These are phyloP conservation scores for Meghimatium bilineatum DNA, from an alignment of 2,888 invertebrate species.

Conservation along the genomic window DNA sequence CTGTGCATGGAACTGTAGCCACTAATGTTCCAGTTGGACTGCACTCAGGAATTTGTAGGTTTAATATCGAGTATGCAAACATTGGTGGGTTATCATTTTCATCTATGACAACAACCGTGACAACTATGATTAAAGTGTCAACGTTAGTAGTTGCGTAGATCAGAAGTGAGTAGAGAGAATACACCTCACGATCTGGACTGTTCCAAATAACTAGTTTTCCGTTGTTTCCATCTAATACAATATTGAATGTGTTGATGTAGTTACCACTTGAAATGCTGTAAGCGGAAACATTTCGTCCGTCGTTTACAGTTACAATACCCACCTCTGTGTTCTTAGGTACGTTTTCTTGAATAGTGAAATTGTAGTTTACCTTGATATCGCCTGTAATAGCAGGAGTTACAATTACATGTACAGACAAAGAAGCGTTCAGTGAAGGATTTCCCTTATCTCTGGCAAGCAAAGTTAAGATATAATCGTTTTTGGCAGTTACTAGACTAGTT, in stretches of 20 bases:
- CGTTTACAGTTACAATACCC: constrained; percentile 53
- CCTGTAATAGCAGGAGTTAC: constrained; percentile 53
- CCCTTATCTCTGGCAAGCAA: constrained; percentile 61
- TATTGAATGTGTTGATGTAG: constrained; percentile 53
- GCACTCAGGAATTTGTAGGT: constrained; percentile 57
- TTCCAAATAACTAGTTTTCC: constrained; percentile 52
- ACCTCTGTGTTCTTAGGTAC: constrained; percentile 46
- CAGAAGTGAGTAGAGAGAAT: constrained; percentile 13
- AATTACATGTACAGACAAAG: constrained; percentile 55
- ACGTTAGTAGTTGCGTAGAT: constrained; percentile 8
- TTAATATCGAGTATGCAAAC: constrained; percentile 52
- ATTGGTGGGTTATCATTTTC: constrained; percentile 63
- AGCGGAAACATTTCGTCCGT: constrained; percentile 43
- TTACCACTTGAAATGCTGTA: constrained; percentile 59
- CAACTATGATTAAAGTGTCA: constrained; percentile 7
- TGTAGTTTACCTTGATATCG: constrained; percentile 50
- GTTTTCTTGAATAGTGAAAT: constrained; percentile 57
- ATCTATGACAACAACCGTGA: constrained; percentile 57
- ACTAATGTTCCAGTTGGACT: constrained; percentile 59
- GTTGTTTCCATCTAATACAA: constrained; percentile 34
- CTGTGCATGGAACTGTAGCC: constrained; percentile 56
- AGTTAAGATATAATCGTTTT: constrained; percentile 48
- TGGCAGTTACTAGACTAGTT: constrained; percentile 48
- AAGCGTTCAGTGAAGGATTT: constrained; percentile 53
- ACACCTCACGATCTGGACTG: constrained; percentile 51